Conservation (phyloP, 2,113 vertebrate genomes). For the Rhegmatorhina hoffmannsi region DNA sequence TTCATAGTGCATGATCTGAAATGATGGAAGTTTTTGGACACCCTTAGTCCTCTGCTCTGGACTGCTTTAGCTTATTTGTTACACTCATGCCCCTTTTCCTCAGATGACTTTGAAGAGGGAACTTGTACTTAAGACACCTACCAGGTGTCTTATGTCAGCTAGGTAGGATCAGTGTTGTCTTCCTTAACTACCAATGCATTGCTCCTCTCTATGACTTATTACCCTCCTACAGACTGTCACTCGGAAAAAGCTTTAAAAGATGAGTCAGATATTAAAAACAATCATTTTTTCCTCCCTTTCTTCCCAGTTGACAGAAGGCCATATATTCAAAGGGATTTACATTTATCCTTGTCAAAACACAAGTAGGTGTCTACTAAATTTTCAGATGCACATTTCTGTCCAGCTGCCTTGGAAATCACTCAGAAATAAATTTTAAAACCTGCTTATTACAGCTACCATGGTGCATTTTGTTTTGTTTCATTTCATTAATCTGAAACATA, state of each 20-base stretch:
- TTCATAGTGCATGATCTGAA: background rate
- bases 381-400: background rate
- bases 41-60: background rate
- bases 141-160: background rate
- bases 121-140: background rate
- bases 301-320: background rate
- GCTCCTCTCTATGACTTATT: background rate
- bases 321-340: background rate
- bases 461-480: background rate
- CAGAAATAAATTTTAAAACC: background rate
- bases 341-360: background rate
- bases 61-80: background rate
- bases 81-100: background rate
- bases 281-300: background rate
- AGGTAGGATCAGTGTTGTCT: background rate
- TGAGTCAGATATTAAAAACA: constrained; percentile 40
- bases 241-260: background rate
- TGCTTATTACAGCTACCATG: background rate
- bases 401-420: background rate
- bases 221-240: constrained; percentile 43
- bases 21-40: background rate
- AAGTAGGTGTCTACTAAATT: background rate
- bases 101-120: background rate
- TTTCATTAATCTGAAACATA: background rate
- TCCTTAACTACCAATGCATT: background rate